These are phyloP conservation scores for Cheilosia pagana DNA, from an alignment of 2,888 invertebrate genomes.

Conservation along the genomic window DNA sequence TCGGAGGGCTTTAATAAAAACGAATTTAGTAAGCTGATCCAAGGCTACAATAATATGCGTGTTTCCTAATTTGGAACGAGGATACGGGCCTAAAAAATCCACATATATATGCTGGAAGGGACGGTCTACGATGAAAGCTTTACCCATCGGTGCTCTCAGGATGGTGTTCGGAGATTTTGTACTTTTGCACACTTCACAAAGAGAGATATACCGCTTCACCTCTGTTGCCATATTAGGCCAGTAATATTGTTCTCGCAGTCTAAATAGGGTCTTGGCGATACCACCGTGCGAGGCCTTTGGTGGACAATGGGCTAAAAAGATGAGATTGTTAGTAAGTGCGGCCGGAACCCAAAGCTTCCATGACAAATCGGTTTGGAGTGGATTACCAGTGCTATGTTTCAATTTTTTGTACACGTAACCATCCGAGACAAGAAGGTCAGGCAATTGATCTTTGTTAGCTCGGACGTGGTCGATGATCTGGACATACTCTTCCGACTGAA, in stretches of 20 bases:
- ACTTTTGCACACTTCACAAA: background rate
- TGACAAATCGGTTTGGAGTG: background rate
- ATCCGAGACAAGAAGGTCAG: background rate
- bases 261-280: background rate
- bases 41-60: background rate
- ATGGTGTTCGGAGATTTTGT: background rate
- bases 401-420: background rate
- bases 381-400: background rate
- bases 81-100: background rate
- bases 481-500: background rate
- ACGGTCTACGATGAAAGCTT: background rate
- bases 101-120: background rate
- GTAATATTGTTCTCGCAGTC: background rate
- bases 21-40: background rate
- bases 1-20: background rate
- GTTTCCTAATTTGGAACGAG: background rate
- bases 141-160: slow-evolving; percentile 1
- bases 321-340: background rate
- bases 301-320: slow-evolving; percentile 4
- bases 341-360: background rate
- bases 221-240: slow-evolving; percentile 15
- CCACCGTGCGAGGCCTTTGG: background rate
- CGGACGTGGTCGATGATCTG: background rate
- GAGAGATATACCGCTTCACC: background rate
- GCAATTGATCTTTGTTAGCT: background rate